A percentile compares a stretch with the other conserved stretches of the same genome.
phyloP scores from a whole-genome alignment of 2,113 vertebrate genomes.

The Zosterops pallidus region DNA sequence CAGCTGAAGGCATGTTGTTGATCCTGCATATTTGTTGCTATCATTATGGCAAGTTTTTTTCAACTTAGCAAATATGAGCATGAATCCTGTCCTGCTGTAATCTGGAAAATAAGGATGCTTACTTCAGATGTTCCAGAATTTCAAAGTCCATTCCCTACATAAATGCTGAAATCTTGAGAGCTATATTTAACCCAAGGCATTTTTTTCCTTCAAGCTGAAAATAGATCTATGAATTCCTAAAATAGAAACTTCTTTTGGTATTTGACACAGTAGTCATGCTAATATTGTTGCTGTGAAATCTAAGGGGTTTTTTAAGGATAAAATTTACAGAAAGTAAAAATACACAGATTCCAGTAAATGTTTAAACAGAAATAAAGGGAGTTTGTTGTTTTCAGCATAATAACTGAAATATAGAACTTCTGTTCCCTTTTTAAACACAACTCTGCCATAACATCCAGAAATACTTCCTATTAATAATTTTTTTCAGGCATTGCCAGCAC shows the following conservation, averaged over 20 bases:
- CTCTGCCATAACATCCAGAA: not conserved
- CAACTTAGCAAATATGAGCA: not conserved
- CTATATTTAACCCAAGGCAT: not conserved
- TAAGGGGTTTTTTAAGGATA: not conserved
- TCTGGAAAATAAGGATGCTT: not conserved
- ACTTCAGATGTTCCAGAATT: not conserved
- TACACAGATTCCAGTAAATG: not conserved
- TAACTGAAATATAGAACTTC: not conserved
- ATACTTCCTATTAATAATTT: not conserved
- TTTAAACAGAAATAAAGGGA: not conserved
- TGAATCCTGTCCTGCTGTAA: not conserved
- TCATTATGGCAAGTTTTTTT: not conserved
- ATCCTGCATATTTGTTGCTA: not conserved
- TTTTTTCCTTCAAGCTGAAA: not conserved
- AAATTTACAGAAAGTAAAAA: not conserved
- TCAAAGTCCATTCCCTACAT: not conserved
- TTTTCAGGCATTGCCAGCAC: not conserved
- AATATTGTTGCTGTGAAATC: not conserved
- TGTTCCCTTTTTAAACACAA: not conserved
- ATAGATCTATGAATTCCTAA: not conserved
- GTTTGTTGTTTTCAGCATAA: not conserved
- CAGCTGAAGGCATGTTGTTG: not conserved
- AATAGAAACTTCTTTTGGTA: not conserved
- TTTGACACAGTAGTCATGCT: not conserved
- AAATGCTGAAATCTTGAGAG: not conserved